Percentiles rank a stretch among this genome's conserved stretches.
phyloP scores from a whole-genome alignment of 2,797 vertebrate species.

The Hafferia zeledoni region DNA sequence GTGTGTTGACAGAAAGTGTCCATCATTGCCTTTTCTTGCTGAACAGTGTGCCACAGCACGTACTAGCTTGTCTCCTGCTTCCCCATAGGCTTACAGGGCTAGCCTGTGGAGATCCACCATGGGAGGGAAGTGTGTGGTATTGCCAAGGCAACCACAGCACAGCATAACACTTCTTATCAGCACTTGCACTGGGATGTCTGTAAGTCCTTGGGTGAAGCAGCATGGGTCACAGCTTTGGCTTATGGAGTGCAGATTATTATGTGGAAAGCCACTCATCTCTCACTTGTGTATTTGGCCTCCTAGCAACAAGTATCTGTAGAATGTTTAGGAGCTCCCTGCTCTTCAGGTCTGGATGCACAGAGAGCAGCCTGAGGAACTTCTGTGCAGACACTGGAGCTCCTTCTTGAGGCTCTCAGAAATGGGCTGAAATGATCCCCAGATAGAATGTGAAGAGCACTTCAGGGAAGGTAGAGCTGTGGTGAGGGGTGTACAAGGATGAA shows the following conservation, averaged over 20 bases:
- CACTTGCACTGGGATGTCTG: not conserved
- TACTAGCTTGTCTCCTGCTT: not conserved
- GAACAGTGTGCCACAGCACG: accelerated
- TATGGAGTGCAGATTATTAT: not conserved
- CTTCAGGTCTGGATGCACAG: not conserved
- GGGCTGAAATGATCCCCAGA: not conserved
- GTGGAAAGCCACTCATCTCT: not conserved
- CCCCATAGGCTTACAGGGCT: not conserved
- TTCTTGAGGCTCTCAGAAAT: not conserved
- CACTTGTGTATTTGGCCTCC: not conserved
- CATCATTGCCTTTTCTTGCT: accelerated
- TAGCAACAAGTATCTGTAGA: not conserved
- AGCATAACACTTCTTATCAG: accelerated
- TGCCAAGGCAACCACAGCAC: not conserved
- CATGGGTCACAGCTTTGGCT: not conserved
- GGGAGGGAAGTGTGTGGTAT: accelerated
- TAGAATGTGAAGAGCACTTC: not conserved
- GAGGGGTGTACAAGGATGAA: not conserved
- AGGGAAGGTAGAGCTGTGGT: not conserved
- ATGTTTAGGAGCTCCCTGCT: not conserved
- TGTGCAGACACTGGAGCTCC: not conserved
- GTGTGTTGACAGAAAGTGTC: not conserved
- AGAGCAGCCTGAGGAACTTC: not conserved
- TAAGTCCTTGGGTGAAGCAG: not conserved
- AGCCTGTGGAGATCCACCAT: not conserved